These are phyloP conservation scores for Chorisops tibialis DNA, from an alignment of 2,888 invertebrate genomes.

Conservation along the genomic window DNA sequence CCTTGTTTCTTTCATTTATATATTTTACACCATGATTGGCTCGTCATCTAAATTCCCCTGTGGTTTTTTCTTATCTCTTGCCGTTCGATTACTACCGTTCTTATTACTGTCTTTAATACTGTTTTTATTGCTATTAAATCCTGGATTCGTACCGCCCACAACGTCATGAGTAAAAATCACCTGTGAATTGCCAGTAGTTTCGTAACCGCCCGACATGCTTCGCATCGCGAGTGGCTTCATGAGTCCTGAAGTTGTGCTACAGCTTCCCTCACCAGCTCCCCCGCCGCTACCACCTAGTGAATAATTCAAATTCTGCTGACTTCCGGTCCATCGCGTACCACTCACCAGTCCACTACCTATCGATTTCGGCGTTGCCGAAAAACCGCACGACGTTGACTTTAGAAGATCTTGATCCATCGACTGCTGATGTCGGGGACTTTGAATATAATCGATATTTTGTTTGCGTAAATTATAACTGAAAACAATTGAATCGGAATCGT, in stretches of 20 bases:
- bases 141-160: slow-evolving; percentile 15
- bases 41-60: slow-evolving; percentile 41
- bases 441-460: slow-evolving; percentile 41
- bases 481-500: slow-evolving; percentile 37
- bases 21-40: slow-evolving; percentile 40
- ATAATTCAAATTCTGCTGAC: slow-evolving; percentile 38
- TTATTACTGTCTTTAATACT: slow-evolving; percentile 36
- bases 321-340: slow-evolving; percentile 34
- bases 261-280: slow-evolving; percentile 24
- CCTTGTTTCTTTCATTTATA: slow-evolving; percentile 1
- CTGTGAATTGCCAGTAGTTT: slow-evolving; percentile 28
- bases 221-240: slow-evolving; percentile 39
- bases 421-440: slow-evolving; percentile 34
- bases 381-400: slow-evolving; percentile 9
- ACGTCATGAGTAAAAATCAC: background rate
- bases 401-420: slow-evolving; percentile 33
- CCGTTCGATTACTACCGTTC: slow-evolving; percentile 30
- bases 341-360: slow-evolving; percentile 27
- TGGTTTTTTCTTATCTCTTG: slow-evolving; percentile 35
- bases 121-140: slow-evolving; percentile 35
- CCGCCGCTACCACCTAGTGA: slow-evolving; percentile 13
- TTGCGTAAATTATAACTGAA: slow-evolving; percentile 40
- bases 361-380: slow-evolving; percentile 29
- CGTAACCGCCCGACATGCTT: slow-evolving; percentile 40
- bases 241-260: background rate